These are phyloP conservation scores for Accipiter virgatus DNA, from an alignment of 2,113 vertebrate species.

Conservation along the genomic window DNA sequence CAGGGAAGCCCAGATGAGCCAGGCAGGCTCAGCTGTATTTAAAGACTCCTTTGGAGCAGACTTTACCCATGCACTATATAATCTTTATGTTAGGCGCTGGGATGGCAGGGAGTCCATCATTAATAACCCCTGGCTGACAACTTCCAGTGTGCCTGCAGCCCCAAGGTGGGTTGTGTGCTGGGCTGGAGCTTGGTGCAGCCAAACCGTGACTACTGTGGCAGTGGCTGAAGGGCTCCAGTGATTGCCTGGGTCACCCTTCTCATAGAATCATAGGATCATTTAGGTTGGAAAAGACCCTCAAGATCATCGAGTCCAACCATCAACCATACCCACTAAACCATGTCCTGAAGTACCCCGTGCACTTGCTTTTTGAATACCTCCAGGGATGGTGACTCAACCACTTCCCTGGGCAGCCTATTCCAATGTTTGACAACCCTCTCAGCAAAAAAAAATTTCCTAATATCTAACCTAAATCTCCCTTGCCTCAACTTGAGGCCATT, in stretches of 20 bases:
- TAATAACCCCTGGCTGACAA: neutral
- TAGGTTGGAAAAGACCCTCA: no score
- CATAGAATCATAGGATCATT: no score
- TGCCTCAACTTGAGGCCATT: no score
- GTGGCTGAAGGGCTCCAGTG: neutral
- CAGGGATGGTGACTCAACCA: no score
- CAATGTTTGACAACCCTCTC: no score
- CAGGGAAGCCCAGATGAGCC: neutral
- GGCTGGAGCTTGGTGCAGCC: neutral
- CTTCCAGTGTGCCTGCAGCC: neutral
- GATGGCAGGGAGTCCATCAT: neutral
- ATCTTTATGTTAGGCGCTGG: neutral
- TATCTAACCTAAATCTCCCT: no score
- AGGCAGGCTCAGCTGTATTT: neutral
- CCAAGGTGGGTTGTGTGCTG: neutral
- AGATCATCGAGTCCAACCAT: no score
- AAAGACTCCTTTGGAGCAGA: neutral
- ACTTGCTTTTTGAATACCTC: no score
- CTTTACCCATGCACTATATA: neutral
- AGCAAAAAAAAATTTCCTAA: no score
- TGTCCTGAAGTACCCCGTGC: no score
- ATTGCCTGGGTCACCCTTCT: neutral
- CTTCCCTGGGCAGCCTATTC: no score
- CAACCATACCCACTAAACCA: no score
- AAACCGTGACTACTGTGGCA: fast-evolving